Conservation (phyloP, 2,113 vertebrate species). For the Plestiodon gilberti region DNA sequence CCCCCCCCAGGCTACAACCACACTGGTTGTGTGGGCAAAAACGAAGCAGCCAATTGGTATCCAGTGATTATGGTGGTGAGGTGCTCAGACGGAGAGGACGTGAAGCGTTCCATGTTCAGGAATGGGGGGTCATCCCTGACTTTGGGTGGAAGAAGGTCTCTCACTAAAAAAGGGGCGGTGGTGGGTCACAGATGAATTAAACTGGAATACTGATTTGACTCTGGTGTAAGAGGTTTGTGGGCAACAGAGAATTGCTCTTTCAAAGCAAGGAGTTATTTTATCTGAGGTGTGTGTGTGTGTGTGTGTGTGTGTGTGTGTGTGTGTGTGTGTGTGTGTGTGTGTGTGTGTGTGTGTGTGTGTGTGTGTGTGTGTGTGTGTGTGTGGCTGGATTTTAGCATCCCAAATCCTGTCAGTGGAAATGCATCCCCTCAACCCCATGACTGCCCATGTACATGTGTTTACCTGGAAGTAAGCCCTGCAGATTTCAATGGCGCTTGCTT, state of each 20-base stretch:
- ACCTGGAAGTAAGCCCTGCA: neutral
- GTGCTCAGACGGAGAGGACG: neutral
- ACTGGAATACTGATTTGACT: too few species aligned
- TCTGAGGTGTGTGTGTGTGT: neutral
- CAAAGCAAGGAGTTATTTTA: neutral
- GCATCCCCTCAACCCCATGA: neutral
- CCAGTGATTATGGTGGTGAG: neutral
- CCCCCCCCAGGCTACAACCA: neutral
- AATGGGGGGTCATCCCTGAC: neutral
- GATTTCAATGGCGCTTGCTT: neutral
- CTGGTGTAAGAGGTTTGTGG: neutral
- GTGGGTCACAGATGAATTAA: too few species aligned
- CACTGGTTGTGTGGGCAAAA: neutral
- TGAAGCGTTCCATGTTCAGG: neutral
- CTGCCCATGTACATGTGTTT: rapidly evolving
- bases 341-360: neutral
- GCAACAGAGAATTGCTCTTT: neutral
- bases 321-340: neutral
- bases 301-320: neutral
- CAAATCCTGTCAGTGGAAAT: neutral
- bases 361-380: neutral
- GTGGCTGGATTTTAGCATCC: neutral
- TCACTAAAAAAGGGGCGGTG: neutral
- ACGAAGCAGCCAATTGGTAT: neutral
- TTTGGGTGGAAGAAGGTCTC: neutral